Evolutionary conservation across 2,888 invertebrate genomes (phyloP).

Genomic region (Dioctria linearis): DNA sequence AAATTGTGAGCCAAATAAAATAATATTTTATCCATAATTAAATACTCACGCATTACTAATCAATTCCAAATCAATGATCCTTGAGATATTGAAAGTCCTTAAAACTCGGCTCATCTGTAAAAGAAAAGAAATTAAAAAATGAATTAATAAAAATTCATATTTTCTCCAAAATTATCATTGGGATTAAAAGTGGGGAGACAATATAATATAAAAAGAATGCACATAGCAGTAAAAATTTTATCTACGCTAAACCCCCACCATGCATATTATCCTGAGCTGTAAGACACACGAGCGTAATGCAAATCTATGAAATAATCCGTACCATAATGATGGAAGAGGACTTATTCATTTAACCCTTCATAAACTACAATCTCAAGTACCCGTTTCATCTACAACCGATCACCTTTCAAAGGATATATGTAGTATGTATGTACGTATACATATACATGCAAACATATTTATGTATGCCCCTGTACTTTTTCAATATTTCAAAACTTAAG

Average conservation of each 20-base stretch:
- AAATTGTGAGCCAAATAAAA: background rate
- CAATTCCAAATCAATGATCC: conserved; percentile 76
- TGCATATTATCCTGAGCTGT: background rate
- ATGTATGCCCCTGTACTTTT: background rate
- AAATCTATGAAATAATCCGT: background rate
- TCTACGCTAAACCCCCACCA: background rate
- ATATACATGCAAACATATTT: too few relatives aligned
- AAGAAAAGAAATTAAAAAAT: conserved; percentile 41
- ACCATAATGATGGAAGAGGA: conserved; percentile 10
- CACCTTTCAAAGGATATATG: conserved; percentile 2
- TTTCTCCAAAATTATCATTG: background rate
- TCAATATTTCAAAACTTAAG: conserved; percentile 38
- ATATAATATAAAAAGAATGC: background rate
- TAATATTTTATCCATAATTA: background rate
- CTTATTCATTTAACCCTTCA: conserved; percentile 33
- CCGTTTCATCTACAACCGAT: background rate
- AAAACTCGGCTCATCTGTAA: conserved; percentile 78
- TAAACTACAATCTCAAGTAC: conserved; percentile 18
- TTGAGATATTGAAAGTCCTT: conserved; percentile 78
- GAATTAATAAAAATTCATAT: background rate
- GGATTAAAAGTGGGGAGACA: conserved; percentile 6
- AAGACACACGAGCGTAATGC: background rate
- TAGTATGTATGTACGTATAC: background rate
- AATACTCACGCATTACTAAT: conserved; percentile 79
- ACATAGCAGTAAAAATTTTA: conserved; percentile 9